Evolutionary conservation across 2,113 vertebrate species (phyloP), one percentile per base, ranked within the genome.

Genomic region (Bucco capensis): DNA sequence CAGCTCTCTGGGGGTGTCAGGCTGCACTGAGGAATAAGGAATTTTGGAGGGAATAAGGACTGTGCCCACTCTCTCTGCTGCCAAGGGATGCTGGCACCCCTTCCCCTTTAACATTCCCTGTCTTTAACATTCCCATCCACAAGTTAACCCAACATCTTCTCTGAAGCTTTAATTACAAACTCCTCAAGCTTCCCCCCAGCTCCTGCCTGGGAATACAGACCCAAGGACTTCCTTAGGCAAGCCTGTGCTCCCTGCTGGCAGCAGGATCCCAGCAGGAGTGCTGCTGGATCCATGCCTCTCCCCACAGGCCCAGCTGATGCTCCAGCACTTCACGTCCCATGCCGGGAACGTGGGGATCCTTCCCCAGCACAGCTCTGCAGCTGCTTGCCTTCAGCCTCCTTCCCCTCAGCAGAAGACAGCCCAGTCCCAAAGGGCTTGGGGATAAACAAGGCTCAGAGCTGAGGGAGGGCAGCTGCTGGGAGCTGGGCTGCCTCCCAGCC

Each of bases 191-290:
- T 78, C 37, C 19, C 46, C 7, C 5, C 67, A 38, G 25, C 35
- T 69, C 23, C 74, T 70, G 27, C 60, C 23, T 31, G 70, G 44
- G 56, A 51, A 16, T 6, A 31, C 0, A 19, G 21, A 75, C 3
- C 23, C 15, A 27, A 5, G 37, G 19, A 7, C 18, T 37, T 31
- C 37, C 22, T n/a, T n/a, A n/a, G n/a, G n/a, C n/a, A n/a, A n/a
- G n/a, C 30, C 12, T 3, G 12, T 5, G 1, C 28, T 17, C 40
- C 10, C 23, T 12, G 56, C n/a, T 0, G 3, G 53, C 6, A 0
- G 7, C 0, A 49, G 57, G 49, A 49, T 21, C 79, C 49, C 49
- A 49, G 30, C 40, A 3, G 8, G 61, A 49, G 62, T 5, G 0
- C 19, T 2, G 35, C 50, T 2, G 7, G 19, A 2, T 24, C 19